Conservation (phyloP, 2,113 vertebrate genomes). For the Haliaeetus leucogaster region DNA sequence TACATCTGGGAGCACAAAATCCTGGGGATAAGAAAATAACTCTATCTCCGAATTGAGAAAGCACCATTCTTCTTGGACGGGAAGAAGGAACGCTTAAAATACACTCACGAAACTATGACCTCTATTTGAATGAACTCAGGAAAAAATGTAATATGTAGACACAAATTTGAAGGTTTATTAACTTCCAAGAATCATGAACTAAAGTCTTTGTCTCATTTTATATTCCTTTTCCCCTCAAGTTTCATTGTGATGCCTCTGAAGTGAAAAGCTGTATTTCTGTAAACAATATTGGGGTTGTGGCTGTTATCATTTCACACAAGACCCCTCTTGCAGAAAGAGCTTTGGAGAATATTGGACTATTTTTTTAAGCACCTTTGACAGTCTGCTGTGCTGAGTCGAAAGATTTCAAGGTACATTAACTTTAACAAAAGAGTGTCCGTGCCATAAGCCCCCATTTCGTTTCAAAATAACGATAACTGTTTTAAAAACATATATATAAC, state of each 20-base stretch:
- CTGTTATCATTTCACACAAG: slow-evolving; percentile 66
- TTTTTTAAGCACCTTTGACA: slow-evolving; percentile 63
- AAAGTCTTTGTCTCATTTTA: slow-evolving; percentile 25
- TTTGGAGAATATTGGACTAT: slow-evolving; percentile 60
- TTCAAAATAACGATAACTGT: slow-evolving; percentile 25
- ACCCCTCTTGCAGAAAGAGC: slow-evolving; percentile 47
- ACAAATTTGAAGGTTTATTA: neutral
- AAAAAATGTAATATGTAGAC: neutral
- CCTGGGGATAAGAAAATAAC: neutral
- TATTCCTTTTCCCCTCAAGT: neutral
- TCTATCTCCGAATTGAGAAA: neutral
- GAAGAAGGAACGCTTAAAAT: neutral
- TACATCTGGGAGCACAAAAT: neutral
- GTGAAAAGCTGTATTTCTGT: slow-evolving; percentile 53
- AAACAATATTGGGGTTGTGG: slow-evolving; percentile 54
- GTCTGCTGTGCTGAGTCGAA: slow-evolving; percentile 54
- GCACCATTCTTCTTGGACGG: accelerated
- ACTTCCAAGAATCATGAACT: neutral
- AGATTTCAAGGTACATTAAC: slow-evolving; percentile 66
- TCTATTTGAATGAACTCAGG: neutral
- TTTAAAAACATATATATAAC: slow-evolving; percentile 47
- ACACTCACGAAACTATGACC: neutral
- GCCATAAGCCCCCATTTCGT: slow-evolving; percentile 33
- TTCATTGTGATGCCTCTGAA: neutral
- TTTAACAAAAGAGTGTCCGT: slow-evolving; percentile 59